Base-by-base conservation (phyloP, 2,797 vertebrate genomes). In the Balearica regulorum region DNA sequence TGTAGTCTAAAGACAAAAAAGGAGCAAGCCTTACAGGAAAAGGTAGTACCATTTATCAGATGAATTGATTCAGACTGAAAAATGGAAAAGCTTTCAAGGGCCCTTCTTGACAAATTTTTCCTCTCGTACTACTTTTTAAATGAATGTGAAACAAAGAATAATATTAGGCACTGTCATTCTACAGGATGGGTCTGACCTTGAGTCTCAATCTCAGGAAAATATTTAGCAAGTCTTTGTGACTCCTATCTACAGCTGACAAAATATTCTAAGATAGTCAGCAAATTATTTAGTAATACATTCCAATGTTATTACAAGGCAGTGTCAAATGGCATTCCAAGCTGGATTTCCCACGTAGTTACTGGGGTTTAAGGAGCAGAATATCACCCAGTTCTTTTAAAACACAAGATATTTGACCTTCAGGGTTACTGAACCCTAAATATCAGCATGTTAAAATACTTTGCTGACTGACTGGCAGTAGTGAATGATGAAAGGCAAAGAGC, bases 241-340 rank as follows among this genome's bases (percentile, higher is more conserved):
- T 72, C 44, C 60, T 69, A 13, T 71, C 70, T 82, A 57, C 79
- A 93, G 62, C 92, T 95, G 75, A 76, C 78, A 95, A 91, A 94
- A 93, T 83, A 93, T 19, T 84, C 46, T 53, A 35, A 87, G 70
- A 64, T 55, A 82, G 0, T 14, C 37, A 58, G 64, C 41, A 79
- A 87, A 71, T 62, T 82, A 60, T 75, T 89, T 65, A 82, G 49
- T 29, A 57, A 71, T 44, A 43, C 82, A 48, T 89, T 94, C 82
- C 82, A 76, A n/a, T 0, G 4, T 29, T 55, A 64, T 69, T 71
- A 81, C 62, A 89, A 18, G 2, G 18, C 49, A 76, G 46, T 65
- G 58, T 82, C 82, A 94, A 75, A 71, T 21, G 46, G 17, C 66
- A 78, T 89, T 89, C 62, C 71, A 89, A 58, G 66, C 13, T 66